These are phyloP conservation scores for Grammomys surdaster DNA, from an alignment of 2,113 vertebrate genomes.

Conservation along the genomic window DNA sequence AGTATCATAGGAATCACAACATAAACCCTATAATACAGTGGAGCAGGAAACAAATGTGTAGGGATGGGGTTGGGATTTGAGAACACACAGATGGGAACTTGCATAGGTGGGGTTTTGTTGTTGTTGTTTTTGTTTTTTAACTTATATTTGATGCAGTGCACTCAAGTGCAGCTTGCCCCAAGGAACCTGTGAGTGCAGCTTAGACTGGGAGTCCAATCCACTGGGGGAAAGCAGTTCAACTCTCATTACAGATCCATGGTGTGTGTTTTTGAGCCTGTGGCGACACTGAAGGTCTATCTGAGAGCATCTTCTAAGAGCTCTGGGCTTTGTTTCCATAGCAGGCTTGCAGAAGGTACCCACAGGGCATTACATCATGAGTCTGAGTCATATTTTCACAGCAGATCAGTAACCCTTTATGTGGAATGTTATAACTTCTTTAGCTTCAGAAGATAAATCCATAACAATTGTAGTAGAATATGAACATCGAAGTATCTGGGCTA, in stretches of 20 bases:
- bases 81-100: neutral
- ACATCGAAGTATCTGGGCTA: neutral
- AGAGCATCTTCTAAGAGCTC: constrained; percentile 25
- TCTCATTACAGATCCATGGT: constrained; percentile 27
- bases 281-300: constrained; percentile 12
- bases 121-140: neutral
- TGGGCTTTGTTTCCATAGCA: constrained; percentile 69
- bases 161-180: neutral
- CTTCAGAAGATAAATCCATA: neutral
- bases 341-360: constrained; percentile 8
- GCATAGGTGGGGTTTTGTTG: accelerated
- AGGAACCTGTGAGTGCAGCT: neutral
- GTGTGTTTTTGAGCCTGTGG: constrained; percentile 57
- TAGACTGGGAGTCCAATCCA: neutral
- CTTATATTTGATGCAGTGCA: neutral
- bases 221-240: constrained; percentile 4
- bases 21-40: neutral
- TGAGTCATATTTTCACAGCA: neutral
- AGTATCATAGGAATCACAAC: neutral
- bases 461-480: neutral
- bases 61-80: neutral
- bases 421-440: neutral
- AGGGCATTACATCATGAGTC: constrained; percentile 56
- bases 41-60: neutral
- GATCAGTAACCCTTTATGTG: constrained; percentile 55